Conservation (phyloP, 2,888 invertebrate species). For the Octodonta nipae region DNA sequence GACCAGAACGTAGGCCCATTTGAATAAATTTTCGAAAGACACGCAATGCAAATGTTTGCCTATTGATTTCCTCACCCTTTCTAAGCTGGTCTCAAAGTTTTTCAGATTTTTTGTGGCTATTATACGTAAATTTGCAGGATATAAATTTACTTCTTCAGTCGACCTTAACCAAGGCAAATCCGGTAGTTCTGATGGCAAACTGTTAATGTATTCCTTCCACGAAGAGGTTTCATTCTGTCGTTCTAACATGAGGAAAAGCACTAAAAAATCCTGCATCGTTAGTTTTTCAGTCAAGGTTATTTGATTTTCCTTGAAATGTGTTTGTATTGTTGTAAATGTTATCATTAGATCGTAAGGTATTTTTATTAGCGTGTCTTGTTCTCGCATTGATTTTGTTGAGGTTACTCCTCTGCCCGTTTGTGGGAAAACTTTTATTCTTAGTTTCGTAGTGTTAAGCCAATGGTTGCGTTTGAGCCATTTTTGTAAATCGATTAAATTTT, state of each 20-base stretch:
- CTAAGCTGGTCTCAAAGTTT: constrained; percentile 35
- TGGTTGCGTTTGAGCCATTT: constrained; percentile 41
- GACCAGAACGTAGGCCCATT: constrained; percentile 73
- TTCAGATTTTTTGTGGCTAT: constrained; percentile 41
- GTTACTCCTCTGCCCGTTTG: constrained; percentile 63
- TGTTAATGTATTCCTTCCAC: constrained; percentile 53
- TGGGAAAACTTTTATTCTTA: constrained; percentile 46
- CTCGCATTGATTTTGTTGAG: constrained; percentile 41
- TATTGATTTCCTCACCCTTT: constrained; percentile 37
- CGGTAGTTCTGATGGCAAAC: constrained; percentile 50
- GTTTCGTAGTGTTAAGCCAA: constrained; percentile 43
- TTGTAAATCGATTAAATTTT: constrained; percentile 33
- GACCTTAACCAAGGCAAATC: constrained; percentile 56
- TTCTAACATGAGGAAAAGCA: constrained; percentile 60
- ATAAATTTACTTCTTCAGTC: constrained; percentile 38
- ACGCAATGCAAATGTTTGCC: constrained; percentile 38
- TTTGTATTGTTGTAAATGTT: constrained; percentile 23
- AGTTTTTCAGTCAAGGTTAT: constrained; percentile 26
- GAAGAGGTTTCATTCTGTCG: constrained; percentile 43
- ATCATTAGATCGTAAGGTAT: constrained; percentile 48
- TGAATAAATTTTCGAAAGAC: constrained; percentile 44
- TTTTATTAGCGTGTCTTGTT: constrained; percentile 47
- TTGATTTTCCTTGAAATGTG: constrained; percentile 4
- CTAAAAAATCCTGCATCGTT: constrained; percentile 57
- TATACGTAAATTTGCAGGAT: constrained; percentile 45